A percentile compares a stretch with the other conserved stretches of the same genome.
Conservation (phyloP, 2,888 invertebrate genomes). For the Hirtodrosophila alboralis region DNA sequence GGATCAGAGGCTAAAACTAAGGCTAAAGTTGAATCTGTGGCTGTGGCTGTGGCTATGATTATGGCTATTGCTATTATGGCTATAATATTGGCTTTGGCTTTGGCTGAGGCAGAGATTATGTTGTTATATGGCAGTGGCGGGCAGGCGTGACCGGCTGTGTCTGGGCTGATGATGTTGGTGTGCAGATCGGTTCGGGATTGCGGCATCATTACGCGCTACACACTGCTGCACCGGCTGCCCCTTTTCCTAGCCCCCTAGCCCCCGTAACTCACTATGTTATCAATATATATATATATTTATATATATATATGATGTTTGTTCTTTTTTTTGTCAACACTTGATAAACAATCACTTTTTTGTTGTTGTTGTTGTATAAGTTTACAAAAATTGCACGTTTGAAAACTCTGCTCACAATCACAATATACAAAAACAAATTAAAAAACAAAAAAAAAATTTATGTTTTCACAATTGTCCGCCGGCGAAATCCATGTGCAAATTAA, state of each 20-base stretch:
- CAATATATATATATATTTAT: too few species aligned
- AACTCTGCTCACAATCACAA: constrained; percentile 28
- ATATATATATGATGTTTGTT: too few species aligned
- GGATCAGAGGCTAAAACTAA: constrained; percentile 4
- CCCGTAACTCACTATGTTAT: constrained; percentile 9
- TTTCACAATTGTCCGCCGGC: constrained; percentile 15
- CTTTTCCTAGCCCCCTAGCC: constrained; percentile 15
- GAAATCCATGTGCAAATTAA: constrained; percentile 3
- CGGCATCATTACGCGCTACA: constrained; percentile 57
- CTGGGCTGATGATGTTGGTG: constrained; percentile 50
- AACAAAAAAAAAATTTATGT: too few species aligned
- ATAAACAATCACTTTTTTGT: constrained; percentile 21
- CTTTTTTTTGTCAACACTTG: constrained; percentile 24
- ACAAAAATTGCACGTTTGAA: constrained; percentile 14
- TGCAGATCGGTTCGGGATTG: constrained; percentile 50
- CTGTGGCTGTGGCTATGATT: constrained; percentile 18
- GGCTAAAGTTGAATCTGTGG: constrained; percentile 15
- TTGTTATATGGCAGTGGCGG: constrained; percentile 55
- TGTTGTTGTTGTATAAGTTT: constrained; percentile 29
- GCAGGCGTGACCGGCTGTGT: constrained; percentile 46
- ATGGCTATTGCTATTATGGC: constrained; percentile 20
- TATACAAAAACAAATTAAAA: constrained; percentile 15
- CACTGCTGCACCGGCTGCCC: constrained; percentile 38
- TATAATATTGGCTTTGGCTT: constrained; percentile 18
- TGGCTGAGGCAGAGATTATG: constrained; percentile 42